Percentiles rank a stretch among this genome's conserved stretches.
These are phyloP conservation scores for Laticauda laticaudata DNA, from an alignment of 2,113 vertebrate species.

Conservation along the genomic window DNA sequence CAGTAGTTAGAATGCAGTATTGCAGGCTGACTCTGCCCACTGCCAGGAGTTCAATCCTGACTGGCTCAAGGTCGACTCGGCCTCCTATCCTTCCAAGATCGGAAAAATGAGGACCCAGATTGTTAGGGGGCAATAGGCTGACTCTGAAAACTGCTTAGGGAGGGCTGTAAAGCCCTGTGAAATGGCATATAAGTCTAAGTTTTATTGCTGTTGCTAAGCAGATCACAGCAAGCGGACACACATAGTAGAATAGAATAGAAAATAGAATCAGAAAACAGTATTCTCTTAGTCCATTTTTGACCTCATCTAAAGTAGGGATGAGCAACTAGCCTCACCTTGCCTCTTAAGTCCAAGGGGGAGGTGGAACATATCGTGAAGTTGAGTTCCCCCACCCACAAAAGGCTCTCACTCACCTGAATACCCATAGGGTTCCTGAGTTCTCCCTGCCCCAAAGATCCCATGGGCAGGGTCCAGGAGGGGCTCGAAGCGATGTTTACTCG, in stretches of 20 bases:
- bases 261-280: neutral
- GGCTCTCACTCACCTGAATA: slow-evolving; percentile 56
- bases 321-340: neutral
- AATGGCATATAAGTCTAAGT: too few relatives aligned
- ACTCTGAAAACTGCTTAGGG: too few relatives aligned
- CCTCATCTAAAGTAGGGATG: neutral
- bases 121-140: too few relatives aligned
- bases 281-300: neutral
- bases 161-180: too few relatives aligned
- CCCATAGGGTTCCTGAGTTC: slow-evolving; percentile 64
- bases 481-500: slow-evolving; percentile 58
- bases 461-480: slow-evolving; percentile 32
- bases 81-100: too few relatives aligned
- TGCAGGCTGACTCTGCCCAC: too few relatives aligned
- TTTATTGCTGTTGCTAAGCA: neutral
- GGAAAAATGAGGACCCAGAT: too few relatives aligned
- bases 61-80: too few relatives aligned
- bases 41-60: too few relatives aligned
- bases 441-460: slow-evolving; percentile 31
- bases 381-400: neutral
- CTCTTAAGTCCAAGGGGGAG: neutral
- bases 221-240: neutral
- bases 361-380: accelerated
- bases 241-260: neutral
- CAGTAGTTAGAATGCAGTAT: too few relatives aligned